Evolutionary conservation across 2,888 invertebrate species (phyloP).

Genomic region (Aricia artaxerxes): DNA sequence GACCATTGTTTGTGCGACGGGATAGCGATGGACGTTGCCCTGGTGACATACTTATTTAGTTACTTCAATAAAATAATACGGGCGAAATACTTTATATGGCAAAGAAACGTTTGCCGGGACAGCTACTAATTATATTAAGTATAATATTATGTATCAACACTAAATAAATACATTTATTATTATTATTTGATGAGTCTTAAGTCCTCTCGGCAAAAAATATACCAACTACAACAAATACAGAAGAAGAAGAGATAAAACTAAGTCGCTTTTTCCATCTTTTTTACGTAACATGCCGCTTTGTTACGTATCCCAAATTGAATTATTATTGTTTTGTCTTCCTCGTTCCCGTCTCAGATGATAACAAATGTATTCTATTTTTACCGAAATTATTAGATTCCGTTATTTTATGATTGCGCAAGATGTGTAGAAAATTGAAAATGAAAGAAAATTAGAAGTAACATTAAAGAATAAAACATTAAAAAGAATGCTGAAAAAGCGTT

Average conservation of each 20-base stretch:
- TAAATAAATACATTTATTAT: too few species aligned
- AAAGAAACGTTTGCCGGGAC: too few species aligned
- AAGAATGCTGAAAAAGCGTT: background rate
- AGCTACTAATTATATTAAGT: too few species aligned
- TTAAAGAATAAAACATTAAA: background rate
- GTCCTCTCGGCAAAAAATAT: background rate
- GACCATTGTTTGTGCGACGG: too few species aligned
- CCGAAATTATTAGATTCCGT: background rate
- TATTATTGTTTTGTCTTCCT: conserved; percentile 3
- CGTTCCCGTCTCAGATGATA: background rate
- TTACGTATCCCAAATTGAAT: conserved; percentile 12
- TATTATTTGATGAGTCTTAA: too few species aligned
- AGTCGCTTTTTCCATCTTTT: conserved; percentile 12
- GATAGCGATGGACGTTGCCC: too few species aligned
- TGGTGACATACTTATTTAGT: too few species aligned
- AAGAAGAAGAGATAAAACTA: background rate
- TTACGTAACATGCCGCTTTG: background rate
- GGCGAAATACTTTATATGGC: too few species aligned
- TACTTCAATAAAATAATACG: too few species aligned
- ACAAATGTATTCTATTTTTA: conserved; percentile 7
- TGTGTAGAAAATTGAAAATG: background rate
- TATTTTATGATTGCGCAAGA: background rate
- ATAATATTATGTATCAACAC: too few species aligned
- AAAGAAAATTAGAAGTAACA: background rate
- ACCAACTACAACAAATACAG: background rate